phyloP scores from a whole-genome alignment of 2,888 invertebrate genomes.

The Agonopterix alstromeriana region DNA sequence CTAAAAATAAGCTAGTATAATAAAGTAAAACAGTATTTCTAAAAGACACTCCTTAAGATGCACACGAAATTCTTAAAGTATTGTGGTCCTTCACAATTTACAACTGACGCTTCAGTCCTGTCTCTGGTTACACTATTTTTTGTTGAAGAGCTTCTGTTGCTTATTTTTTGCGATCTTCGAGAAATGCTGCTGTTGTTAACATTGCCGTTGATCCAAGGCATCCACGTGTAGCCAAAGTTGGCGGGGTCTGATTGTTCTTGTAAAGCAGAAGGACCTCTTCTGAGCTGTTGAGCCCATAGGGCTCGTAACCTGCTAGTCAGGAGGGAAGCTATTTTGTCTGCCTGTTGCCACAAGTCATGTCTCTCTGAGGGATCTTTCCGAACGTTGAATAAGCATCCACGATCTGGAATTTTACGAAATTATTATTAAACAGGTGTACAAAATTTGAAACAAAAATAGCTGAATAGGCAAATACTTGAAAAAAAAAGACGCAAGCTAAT shows the following conservation, averaged over 20 bases:
- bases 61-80: constrained; percentile 59
- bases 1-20: constrained; percentile 1
- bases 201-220: constrained; percentile 69
- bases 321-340: constrained; percentile 45
- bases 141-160: not conserved
- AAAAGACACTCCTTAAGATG: constrained; percentile 51
- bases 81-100: constrained; percentile 43
- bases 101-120: constrained; percentile 29
- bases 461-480: no score
- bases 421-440: no score
- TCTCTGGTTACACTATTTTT: constrained; percentile 15
- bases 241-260: constrained; percentile 76
- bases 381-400: constrained; percentile 86
- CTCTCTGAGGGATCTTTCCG: constrained; percentile 85
- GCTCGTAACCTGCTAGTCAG: constrained; percentile 43
- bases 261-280: constrained; percentile 45
- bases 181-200: constrained; percentile 5
- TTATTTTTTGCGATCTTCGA: not conserved
- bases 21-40: constrained; percentile 8
- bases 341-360: constrained; percentile 70
- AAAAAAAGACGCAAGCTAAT: no score
- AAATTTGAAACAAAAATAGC: no score
- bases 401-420: constrained; percentile 37
- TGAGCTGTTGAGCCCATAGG: constrained; percentile 50
- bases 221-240: constrained; percentile 76